Percentiles rank a stretch among this genome's conserved stretches.
Conservation (phyloP, 2,113 vertebrate genomes). For the Labeo catla region DNA sequence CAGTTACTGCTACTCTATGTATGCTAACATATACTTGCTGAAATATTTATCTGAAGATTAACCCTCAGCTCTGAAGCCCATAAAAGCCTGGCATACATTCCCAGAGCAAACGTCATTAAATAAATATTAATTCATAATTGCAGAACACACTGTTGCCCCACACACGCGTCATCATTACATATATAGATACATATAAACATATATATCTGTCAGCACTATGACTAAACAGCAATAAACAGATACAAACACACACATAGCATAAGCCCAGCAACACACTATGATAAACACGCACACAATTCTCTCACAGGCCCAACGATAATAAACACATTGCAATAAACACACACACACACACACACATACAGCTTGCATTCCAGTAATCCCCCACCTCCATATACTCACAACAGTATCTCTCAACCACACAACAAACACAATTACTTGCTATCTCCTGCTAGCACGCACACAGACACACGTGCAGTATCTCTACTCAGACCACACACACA, state of each 20-base stretch:
- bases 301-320: neutral
- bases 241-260: slow-evolving; percentile 39
- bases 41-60: neutral
- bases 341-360: slow-evolving; percentile 37
- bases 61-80: neutral
- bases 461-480: slow-evolving; percentile 22
- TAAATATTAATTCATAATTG: neutral
- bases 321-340: slow-evolving; percentile 35
- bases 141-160: neutral
- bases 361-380: slow-evolving; percentile 54
- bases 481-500: slow-evolving; percentile 7
- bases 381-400: slow-evolving; percentile 39
- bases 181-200: neutral
- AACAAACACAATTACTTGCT: slow-evolving; percentile 49
- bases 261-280: slow-evolving; percentile 44
- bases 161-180: slow-evolving; percentile 29
- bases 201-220: slow-evolving; percentile 15
- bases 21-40: neutral
- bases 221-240: slow-evolving; percentile 43
- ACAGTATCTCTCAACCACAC: slow-evolving; percentile 13
- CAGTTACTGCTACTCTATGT: neutral
- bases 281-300: slow-evolving; percentile 46
- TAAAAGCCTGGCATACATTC: neutral
- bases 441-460: slow-evolving; percentile 36
- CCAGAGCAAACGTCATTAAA: neutral